Percentiles rank a stretch among this genome's conserved stretches.
Conservation (phyloP, 2,797 vertebrate genomes). For the Orientallactaga sibirica region DNA sequence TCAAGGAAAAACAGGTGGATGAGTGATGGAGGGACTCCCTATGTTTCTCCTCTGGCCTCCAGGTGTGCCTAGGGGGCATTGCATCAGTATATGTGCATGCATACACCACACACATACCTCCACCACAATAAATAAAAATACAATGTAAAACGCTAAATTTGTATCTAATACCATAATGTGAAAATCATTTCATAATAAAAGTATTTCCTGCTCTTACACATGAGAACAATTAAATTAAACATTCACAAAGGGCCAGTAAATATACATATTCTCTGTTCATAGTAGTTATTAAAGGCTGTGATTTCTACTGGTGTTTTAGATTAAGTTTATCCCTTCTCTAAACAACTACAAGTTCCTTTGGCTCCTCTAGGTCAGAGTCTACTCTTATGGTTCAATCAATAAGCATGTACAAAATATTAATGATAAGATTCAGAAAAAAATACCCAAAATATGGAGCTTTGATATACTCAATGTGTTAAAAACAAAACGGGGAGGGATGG, state of each 20-base stretch:
- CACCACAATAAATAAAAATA: too few relatives aligned
- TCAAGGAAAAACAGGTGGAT: too few relatives aligned
- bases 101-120: too few relatives aligned
- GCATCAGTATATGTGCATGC: too few relatives aligned
- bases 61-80: too few relatives aligned
- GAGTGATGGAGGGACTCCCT: too few relatives aligned
- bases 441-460: not conserved
- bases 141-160: not conserved
- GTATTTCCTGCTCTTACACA: not conserved
- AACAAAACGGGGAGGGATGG: not conserved
- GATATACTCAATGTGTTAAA: not conserved
- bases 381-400: constrained; percentile 31
- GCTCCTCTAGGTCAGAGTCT: not conserved
- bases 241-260: constrained; percentile 29
- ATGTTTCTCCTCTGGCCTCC: too few relatives aligned
- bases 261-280: constrained; percentile 23
- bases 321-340: constrained; percentile 49
- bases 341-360: constrained; percentile 42
- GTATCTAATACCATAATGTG: constrained; percentile 8
- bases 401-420: constrained; percentile 30
- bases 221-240: constrained; percentile 37
- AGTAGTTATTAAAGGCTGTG: not conserved
- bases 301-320: constrained; percentile 21
- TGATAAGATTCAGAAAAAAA: not conserved
- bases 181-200: constrained; percentile 56